Evolutionary conservation across 2,797 vertebrate genomes (phyloP).

Genomic region (Mormyrops boulengeri): DNA sequence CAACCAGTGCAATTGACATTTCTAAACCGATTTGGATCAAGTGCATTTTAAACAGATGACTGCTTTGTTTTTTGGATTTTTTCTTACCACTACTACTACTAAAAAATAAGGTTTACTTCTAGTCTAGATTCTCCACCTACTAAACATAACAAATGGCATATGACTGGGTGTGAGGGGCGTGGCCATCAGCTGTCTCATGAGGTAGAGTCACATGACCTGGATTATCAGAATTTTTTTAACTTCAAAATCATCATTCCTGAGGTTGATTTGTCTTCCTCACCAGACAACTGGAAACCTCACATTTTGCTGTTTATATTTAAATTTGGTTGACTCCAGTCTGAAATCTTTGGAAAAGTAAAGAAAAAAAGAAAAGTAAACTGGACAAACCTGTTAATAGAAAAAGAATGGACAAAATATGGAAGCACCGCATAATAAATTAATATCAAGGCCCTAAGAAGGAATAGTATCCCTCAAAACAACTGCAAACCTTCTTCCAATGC

Average conservation of each 20-base stretch:
- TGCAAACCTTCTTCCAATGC: not conserved
- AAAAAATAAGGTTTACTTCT: not conserved
- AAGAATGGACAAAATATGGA: not conserved
- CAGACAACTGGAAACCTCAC: not conserved
- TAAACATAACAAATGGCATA: not conserved
- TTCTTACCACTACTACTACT: not conserved
- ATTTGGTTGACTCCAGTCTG: not conserved
- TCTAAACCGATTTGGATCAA: not conserved
- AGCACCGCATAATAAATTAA: not conserved
- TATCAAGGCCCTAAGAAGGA: not conserved
- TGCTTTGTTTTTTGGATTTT: not conserved
- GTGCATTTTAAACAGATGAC: not conserved
- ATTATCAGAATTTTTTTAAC: not conserved
- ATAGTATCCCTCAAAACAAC: not conserved
- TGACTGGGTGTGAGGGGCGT: not conserved
- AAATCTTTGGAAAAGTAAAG: not conserved
- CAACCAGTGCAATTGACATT: not conserved
- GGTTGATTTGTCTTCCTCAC: not conserved
- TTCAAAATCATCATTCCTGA: not conserved
- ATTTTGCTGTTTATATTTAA: not conserved
- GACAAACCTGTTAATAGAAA: not conserved
- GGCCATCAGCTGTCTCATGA: not conserved
- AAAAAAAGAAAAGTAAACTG: too few species aligned
- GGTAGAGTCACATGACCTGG: not conserved
- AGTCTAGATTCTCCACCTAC: not conserved